Conservation (phyloP, 1,140 invertebrate species). For the Chironomus tepperi region DNA sequence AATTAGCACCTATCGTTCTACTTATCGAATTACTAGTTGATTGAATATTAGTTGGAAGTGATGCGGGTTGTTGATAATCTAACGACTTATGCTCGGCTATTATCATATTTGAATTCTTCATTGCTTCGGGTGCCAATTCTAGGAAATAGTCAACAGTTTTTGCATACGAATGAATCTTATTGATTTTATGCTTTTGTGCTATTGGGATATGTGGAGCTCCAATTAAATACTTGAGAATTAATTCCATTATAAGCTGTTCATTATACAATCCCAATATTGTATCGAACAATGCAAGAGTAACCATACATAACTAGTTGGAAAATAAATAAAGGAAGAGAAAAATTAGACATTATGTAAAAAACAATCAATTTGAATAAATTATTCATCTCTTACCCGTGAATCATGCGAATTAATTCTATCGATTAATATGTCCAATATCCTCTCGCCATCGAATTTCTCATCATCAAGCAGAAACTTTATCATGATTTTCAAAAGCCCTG, state of each 20-base stretch:
- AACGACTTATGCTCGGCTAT: conserved; percentile 27
- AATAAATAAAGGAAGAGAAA: conserved; percentile 34
- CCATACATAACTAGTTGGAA: conserved; percentile 65
- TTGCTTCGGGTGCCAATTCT: conserved; percentile 58
- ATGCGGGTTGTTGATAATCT: conserved; percentile 28
- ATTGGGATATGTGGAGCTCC: conserved; percentile 87
- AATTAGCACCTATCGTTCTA: conserved; percentile 39
- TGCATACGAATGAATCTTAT: conserved; percentile 71
- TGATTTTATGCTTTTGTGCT: conserved; percentile 63
- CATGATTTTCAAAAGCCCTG: conserved; percentile 70
- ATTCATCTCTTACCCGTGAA: conserved; percentile 49
- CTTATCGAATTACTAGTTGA: conserved; percentile 32
- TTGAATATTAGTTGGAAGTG: conserved; percentile 28
- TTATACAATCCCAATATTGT: conserved; percentile 87
- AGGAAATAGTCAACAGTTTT: conserved; percentile 77
- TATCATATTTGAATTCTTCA: conserved; percentile 31
- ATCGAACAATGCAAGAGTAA: conserved; percentile 83
- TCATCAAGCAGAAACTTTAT: conserved; percentile 76
- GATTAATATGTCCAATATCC: conserved; percentile 69
- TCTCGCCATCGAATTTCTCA: conserved; percentile 71
- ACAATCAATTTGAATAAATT: background rate
- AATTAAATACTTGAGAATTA: conserved; percentile 78
- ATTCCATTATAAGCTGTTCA: conserved; percentile 93
- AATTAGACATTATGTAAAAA: background rate
- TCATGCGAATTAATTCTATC: conserved; percentile 57